Evolutionary conservation across 2,113 vertebrate species (phyloP).

Genomic region (Gadus chalcogrammus): DNA sequence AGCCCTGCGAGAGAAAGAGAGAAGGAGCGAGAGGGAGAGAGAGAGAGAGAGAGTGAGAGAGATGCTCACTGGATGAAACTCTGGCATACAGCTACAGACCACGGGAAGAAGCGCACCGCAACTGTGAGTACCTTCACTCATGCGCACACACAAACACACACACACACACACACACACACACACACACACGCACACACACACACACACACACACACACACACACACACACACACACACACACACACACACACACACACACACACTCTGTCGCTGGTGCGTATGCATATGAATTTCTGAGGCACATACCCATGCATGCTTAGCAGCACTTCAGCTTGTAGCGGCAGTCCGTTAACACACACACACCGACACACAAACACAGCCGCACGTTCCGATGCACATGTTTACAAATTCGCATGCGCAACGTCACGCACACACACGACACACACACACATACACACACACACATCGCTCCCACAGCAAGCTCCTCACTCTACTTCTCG

Average conservation of each 20-base stretch:
- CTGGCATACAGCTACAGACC: slow-evolving; percentile 63
- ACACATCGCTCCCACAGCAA: not conserved
- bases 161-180: slow-evolving; percentile 5
- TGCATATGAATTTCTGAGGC: not conserved
- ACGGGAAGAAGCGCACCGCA: slow-evolving; percentile 58
- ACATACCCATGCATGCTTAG: too few species aligned
- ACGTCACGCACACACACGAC: not conserved
- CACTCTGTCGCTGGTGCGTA: slow-evolving; percentile 17
- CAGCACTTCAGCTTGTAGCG: too few species aligned
- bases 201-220: not conserved
- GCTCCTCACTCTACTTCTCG: too few species aligned
- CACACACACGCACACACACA: slow-evolving; percentile 39
- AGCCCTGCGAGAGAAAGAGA: slow-evolving; percentile 27
- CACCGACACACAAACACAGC: slow-evolving; percentile 41
- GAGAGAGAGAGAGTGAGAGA: slow-evolving; percentile 17
- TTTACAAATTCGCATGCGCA: slow-evolving; percentile 7
- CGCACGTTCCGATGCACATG: slow-evolving; percentile 7
- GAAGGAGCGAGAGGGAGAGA: slow-evolving; percentile 7
- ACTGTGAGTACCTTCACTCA: slow-evolving; percentile 61
- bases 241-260: slow-evolving; percentile 26
- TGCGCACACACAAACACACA: slow-evolving; percentile 16
- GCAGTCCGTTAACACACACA: slow-evolving; percentile 42
- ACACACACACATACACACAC: not conserved
- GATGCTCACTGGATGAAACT: slow-evolving; percentile 68
- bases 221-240: slow-evolving; percentile 27